phyloP scores from a whole-genome alignment of 2,888 invertebrate genomes.

The Seladonia tumulorum region DNA sequence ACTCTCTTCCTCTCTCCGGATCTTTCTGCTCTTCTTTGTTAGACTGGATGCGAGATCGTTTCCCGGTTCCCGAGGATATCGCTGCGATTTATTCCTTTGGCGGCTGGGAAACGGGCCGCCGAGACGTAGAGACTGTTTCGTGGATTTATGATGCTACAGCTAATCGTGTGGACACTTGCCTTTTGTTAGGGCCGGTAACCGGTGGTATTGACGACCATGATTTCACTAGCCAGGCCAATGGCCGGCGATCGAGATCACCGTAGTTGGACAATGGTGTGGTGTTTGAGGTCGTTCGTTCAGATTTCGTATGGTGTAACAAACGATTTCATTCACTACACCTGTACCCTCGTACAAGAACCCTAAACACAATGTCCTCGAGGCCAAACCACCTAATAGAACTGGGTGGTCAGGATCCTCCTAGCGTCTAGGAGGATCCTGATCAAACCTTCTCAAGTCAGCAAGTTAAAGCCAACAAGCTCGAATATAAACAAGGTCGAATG shows the following conservation, averaged over 20 bases:
- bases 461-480: background rate
- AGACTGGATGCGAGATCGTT: constrained; percentile 16
- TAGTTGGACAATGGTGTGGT: no score
- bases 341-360: background rate
- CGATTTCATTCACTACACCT: background rate
- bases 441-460: background rate
- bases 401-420: no score
- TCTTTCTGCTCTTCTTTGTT: background rate
- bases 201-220: background rate
- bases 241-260: no score
- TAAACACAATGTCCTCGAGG: background rate
- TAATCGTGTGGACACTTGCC: background rate
- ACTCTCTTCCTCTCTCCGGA: background rate
- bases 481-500: background rate
- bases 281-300: no score
- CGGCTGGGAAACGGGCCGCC: background rate
- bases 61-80: constrained; percentile 15
- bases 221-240: background rate
- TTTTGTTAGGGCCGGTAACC: background rate
- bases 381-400: background rate
- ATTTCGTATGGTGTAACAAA: no score
- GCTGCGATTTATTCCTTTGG: constrained; percentile 10
- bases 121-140: background rate
- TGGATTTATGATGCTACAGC: background rate
- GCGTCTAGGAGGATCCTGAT: background rate